phyloP scores from a whole-genome alignment of 2,888 invertebrate species.

The Dexiosoma caninum region DNA sequence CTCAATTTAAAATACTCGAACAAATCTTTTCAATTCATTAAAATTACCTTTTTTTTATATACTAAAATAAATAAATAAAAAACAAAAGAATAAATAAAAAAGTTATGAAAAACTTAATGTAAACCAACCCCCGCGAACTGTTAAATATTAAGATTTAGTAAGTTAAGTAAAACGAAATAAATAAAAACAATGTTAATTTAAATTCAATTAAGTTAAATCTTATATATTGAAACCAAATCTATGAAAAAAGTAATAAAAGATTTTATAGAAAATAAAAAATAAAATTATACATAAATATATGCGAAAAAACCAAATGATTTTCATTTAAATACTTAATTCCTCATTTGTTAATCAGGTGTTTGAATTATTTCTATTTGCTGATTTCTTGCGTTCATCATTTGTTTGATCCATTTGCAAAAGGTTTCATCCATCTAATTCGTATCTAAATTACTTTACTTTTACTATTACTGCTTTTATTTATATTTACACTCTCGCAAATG shows the following conservation, averaged over 20 bases:
- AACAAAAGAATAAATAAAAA: not conserved
- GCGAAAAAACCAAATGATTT: not conserved
- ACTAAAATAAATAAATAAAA: not conserved
- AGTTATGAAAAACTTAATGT: conserved; percentile 9
- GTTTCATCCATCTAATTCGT: too few species aligned
- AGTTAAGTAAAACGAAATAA: conserved; percentile 31
- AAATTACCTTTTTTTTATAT: conserved; percentile 24
- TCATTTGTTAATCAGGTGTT: too few species aligned
- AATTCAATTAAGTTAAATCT: conserved; percentile 4
- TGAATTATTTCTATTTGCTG: too few species aligned
- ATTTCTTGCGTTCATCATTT: too few species aligned
- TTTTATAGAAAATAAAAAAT: conserved; percentile 45
- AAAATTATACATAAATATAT: conserved; percentile 1
- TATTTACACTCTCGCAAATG: too few species aligned
- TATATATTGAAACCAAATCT: conserved; percentile 25
- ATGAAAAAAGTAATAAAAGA: conserved; percentile 15
- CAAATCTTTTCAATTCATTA: conserved; percentile 8
- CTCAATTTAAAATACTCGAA: conserved; percentile 11
- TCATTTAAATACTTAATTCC: not conserved
- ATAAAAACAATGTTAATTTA: conserved; percentile 18
- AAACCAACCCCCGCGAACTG: conserved; percentile 57
- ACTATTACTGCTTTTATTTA: too few species aligned
- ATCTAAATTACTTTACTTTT: too few species aligned
- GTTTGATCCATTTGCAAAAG: not conserved
- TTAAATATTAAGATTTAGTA: conserved; percentile 59